Percentiles rank a stretch among this genome's conserved stretches.
Evolutionary conservation across 2,888 invertebrate genomes (phyloP).

Genomic region (Xestia c-nigrum): DNA sequence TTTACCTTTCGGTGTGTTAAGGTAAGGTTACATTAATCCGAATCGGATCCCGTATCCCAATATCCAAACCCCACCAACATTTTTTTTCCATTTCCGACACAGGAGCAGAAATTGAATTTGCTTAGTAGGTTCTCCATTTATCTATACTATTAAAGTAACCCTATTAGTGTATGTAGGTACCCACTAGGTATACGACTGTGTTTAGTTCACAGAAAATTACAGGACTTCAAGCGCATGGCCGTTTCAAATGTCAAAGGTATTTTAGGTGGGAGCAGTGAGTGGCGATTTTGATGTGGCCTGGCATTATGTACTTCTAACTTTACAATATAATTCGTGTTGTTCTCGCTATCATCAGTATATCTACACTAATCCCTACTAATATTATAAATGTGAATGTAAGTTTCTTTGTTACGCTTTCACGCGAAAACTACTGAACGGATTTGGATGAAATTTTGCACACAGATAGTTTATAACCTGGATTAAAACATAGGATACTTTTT

Average conservation of each 20-base stretch:
- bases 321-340: not conserved
- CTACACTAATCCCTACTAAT: too few species aligned
- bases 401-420: too few species aligned
- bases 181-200: not conserved
- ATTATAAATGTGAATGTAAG: too few species aligned
- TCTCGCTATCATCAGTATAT: not conserved
- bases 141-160: not conserved
- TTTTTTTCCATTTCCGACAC: slow-evolving; percentile 7
- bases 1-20: slow-evolving; percentile 15
- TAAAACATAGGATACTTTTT: too few species aligned
- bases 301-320: not conserved
- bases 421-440: too few species aligned
- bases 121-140: not conserved
- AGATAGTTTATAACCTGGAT: too few species aligned
- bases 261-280: not conserved
- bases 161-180: not conserved
- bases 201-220: not conserved
- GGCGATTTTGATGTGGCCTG: not conserved
- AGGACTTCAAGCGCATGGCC: not conserved
- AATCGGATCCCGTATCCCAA: slow-evolving; percentile 7
- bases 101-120: not conserved
- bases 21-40: slow-evolving; percentile 22
- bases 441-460: too few species aligned
- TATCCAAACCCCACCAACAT: not conserved
- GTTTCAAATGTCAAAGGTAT: not conserved